A percentile compares a stretch with the other conserved stretches of the same genome.
These are phyloP conservation scores for Drosophila sproati DNA, from an alignment of 1,140 invertebrate species.

Conservation along the genomic window DNA sequence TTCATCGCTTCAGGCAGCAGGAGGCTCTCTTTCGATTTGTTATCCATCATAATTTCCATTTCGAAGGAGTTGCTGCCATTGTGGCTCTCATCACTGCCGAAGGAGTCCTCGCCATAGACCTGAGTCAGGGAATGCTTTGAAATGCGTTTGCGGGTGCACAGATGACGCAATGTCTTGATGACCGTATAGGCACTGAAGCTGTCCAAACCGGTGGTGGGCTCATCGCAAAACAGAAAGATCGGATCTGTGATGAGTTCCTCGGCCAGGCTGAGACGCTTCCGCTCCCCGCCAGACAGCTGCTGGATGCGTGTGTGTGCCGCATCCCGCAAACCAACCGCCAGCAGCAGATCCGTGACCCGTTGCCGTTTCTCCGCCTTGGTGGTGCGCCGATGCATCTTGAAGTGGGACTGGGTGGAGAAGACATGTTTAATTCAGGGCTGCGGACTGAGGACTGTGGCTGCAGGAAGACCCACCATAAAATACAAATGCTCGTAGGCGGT, in stretches of 20 bases:
- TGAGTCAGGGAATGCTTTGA: conserved; percentile 66
- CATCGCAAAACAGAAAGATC: conserved; percentile 92
- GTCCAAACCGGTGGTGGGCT: conserved; percentile 93
- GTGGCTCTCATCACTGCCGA: conserved; percentile 59
- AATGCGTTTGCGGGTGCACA: conserved; percentile 71
- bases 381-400: conserved; percentile 86
- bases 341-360: conserved; percentile 85
- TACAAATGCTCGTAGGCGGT: conserved; percentile 90
- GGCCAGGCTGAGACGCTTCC: conserved; percentile 93
- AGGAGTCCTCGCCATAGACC: conserved; percentile 78
- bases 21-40: conserved; percentile 58
- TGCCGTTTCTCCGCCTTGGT: conserved; percentile 83
- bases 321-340: conserved; percentile 88
- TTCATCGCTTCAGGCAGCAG: conserved; percentile 47
- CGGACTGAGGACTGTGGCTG: not conserved
- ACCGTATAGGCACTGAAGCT: conserved; percentile 91
- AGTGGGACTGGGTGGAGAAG: conserved; percentile 84
- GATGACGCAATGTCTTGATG: conserved; percentile 87
- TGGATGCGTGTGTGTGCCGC: conserved; percentile 89
- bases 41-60: conserved; percentile 65
- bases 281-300: conserved; percentile 93
- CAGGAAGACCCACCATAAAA: conserved; percentile 88
- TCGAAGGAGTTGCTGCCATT: conserved; percentile 64
- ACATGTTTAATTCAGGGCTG: not conserved
- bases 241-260: conserved; percentile 93